These are phyloP conservation scores for Dendrocincla tyrannina DNA, from an alignment of 2,797 vertebrate species.

Conservation along the genomic window DNA sequence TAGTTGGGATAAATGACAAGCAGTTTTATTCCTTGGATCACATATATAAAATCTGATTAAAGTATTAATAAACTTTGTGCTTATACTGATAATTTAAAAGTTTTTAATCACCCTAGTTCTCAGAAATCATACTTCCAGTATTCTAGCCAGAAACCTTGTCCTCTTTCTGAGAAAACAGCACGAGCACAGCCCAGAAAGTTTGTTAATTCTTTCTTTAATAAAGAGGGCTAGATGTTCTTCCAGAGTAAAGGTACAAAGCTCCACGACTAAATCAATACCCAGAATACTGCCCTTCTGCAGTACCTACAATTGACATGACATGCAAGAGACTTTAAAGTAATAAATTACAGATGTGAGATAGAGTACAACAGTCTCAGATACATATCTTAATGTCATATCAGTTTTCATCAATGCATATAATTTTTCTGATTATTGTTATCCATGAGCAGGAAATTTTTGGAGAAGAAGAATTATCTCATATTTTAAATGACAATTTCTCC, in stretches of 20 bases:
- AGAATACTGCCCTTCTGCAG: conserved; percentile 30
- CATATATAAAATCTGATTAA: neutral
- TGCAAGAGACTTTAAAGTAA: neutral
- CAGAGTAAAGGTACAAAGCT: conserved; percentile 41
- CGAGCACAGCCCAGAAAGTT: neutral
- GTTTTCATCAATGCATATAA: neutral
- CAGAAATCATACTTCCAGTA: neutral
- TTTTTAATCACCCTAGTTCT: neutral
- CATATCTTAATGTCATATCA: neutral
- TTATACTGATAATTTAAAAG: neutral
- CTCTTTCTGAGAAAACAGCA: neutral
- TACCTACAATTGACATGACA: conserved; percentile 21
- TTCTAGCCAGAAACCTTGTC: neutral
- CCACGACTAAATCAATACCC: neutral
- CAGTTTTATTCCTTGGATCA: neutral
- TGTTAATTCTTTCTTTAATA: conserved; percentile 62
- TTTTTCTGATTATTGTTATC: conserved; percentile 13
- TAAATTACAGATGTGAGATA: neutral
- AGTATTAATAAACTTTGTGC: neutral
- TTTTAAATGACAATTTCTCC: neutral
- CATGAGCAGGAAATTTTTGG: neutral
- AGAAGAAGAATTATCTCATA: neutral
- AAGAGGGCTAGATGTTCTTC: conserved; percentile 21
- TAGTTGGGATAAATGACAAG: neutral
- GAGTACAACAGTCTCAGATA: conserved; percentile 3